A percentile compares a stretch with the other conserved stretches of the same genome.
These are phyloP conservation scores for Gryllus longicercus DNA, from an alignment of 2,888 invertebrate species.

Conservation along the genomic window DNA sequence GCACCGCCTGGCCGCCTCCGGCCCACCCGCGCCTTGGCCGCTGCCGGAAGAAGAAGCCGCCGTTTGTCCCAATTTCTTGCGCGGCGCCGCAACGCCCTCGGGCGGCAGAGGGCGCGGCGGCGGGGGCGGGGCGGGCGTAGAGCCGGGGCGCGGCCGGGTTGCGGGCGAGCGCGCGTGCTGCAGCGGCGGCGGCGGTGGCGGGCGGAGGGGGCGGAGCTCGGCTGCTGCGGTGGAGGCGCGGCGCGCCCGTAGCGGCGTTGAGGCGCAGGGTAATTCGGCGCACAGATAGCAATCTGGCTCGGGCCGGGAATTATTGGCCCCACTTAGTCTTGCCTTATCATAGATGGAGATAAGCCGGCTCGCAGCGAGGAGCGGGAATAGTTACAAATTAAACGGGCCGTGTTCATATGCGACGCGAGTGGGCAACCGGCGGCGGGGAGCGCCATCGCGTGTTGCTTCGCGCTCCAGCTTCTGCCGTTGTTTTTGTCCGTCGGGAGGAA, in stretches of 20 bases:
- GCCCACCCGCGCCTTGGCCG: neutral
- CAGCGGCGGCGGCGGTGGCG: neutral
- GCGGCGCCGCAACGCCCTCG: neutral
- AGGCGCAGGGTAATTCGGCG: conserved; percentile 1
- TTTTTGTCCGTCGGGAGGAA: too few species aligned
- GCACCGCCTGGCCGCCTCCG: neutral
- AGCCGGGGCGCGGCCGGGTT: too few species aligned
- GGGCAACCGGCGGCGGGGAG: neutral
- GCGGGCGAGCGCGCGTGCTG: neutral
- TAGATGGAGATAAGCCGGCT: conserved; percentile 29
- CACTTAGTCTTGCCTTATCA: conserved; percentile 30
- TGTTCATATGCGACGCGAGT: conserved; percentile 19
- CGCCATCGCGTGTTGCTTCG: too few species aligned
- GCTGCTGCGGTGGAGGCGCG: neutral
- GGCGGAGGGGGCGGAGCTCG: neutral
- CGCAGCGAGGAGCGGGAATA: conserved; percentile 20
- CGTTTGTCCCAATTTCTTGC: conserved; percentile 17
- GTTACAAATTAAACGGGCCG: conserved; percentile 28
- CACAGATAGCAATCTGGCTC: conserved; percentile 17
- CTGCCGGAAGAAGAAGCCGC: conserved; percentile 17
- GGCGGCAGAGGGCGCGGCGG: neutral
- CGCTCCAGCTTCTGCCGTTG: too few species aligned
- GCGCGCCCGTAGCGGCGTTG: neutral
- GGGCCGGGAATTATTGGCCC: conserved; percentile 29
- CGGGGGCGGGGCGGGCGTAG: neutral